Conservation (phyloP, 2,888 invertebrate species). For the Ceratothoa steindachneri region DNA sequence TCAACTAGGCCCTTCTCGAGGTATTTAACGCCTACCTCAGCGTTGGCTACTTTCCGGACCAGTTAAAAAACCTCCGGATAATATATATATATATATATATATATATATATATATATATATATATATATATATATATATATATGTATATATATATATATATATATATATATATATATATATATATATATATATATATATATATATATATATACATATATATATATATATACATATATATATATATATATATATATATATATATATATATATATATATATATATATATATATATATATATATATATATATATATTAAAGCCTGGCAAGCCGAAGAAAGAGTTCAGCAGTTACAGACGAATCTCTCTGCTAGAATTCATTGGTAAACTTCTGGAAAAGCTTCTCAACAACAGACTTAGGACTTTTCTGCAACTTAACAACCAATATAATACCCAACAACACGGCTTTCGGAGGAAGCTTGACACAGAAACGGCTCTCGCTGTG, state of each 20-base stretch:
- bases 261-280: constrained; percentile 16
- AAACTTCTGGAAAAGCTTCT: too few species aligned
- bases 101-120: constrained; percentile 17
- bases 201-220: constrained; percentile 11
- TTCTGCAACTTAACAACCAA: too few species aligned
- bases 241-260: constrained; percentile 14
- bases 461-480: too few species aligned
- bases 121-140: constrained; percentile 16
- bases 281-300: constrained; percentile 15
- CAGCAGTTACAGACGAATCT: too few species aligned
- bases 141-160: constrained; percentile 14
- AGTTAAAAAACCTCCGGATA: not conserved
- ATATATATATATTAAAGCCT: constrained; percentile 6
- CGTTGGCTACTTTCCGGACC: too few species aligned
- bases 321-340: too few species aligned
- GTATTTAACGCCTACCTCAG: too few species aligned
- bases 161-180: constrained; percentile 7
- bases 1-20: too few species aligned
- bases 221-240: constrained; percentile 4
- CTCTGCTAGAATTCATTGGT: too few species aligned
- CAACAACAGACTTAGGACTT: too few species aligned
- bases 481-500: too few species aligned
- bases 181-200: constrained; percentile 14
- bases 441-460: too few species aligned
- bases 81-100: constrained; percentile 13